These are phyloP conservation scores for Lates japonicus DNA, from an alignment of 2,797 vertebrate genomes.

Conservation along the genomic window DNA sequence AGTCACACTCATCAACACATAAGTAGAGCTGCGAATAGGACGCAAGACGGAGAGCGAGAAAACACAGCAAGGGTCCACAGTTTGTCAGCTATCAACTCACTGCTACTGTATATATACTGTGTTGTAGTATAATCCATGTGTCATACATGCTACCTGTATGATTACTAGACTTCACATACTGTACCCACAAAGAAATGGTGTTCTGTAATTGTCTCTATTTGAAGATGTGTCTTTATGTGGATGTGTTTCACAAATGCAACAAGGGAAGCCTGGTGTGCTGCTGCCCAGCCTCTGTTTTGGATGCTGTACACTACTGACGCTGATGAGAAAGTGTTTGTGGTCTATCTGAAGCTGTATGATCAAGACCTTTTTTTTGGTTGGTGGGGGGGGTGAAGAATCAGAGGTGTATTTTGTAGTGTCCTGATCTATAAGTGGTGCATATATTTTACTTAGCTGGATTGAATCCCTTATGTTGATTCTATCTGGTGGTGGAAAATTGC, in stretches of 20 bases:
- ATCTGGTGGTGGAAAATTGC: slow-evolving; percentile 75
- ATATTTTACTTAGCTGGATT: slow-evolving; percentile 66
- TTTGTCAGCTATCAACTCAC: slow-evolving; percentile 43
- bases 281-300: slow-evolving; percentile 38
- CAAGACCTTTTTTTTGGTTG: slow-evolving; percentile 10
- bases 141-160: slow-evolving; percentile 59
- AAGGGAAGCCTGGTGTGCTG: slow-evolving; percentile 27
- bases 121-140: slow-evolving; percentile 56
- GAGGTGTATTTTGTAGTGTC: slow-evolving; percentile 71
- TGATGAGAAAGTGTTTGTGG: slow-evolving; percentile 24
- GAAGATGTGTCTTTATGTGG: slow-evolving; percentile 66
- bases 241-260: slow-evolving; percentile 66
- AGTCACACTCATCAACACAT: slow-evolving; percentile 74
- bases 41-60: slow-evolving; percentile 19
- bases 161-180: slow-evolving; percentile 43
- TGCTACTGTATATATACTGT: slow-evolving; percentile 72
- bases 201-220: slow-evolving; percentile 69
- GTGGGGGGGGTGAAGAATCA: slow-evolving; percentile 28
- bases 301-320: slow-evolving; percentile 41
- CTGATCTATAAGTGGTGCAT: slow-evolving; percentile 70
- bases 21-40: slow-evolving; percentile 64
- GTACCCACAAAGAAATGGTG: slow-evolving; percentile 51
- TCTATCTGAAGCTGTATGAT: slow-evolving; percentile 31
- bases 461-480: slow-evolving; percentile 76
- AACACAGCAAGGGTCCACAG: slow-evolving; percentile 28